Evolutionary conservation across 2,888 invertebrate genomes (phyloP).

Genomic region (Temnothorax ravouxi): DNA sequence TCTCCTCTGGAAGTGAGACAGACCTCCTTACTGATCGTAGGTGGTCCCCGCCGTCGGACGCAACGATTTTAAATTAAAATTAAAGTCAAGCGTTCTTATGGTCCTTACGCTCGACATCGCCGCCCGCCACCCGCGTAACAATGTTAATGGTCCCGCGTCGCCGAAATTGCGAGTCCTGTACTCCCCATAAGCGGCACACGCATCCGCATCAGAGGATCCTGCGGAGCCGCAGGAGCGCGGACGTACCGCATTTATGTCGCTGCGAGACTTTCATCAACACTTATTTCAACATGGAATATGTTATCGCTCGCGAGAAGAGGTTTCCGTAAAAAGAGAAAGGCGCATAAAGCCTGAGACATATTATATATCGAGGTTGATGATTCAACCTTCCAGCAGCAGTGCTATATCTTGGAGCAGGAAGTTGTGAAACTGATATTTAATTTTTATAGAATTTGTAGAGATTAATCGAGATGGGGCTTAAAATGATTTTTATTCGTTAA

Average conservation of each 20-base stretch:
- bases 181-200: slow-evolving; percentile 48
- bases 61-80: slow-evolving; percentile 86
- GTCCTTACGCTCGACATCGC: slow-evolving; percentile 79
- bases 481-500: neutral
- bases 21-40: slow-evolving; percentile 81
- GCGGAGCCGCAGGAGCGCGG: slow-evolving; percentile 27
- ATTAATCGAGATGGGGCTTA: neutral
- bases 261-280: slow-evolving; percentile 45
- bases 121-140: slow-evolving; percentile 82
- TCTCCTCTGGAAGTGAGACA: slow-evolving; percentile 72
- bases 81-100: slow-evolving; percentile 84
- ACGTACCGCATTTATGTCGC: slow-evolving; percentile 34
- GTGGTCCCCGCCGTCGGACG: slow-evolving; percentile 83
- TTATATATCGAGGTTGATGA: slow-evolving; percentile 11
- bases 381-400: neutral
- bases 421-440: neutral
- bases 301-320: neutral
- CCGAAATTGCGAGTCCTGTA: slow-evolving; percentile 79
- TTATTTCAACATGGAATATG: slow-evolving; percentile 37
- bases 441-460: slow-evolving; percentile 3
- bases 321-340: slow-evolving; percentile 5
- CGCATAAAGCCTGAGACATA: neutral
- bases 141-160: slow-evolving; percentile 81
- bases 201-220: slow-evolving; percentile 5
- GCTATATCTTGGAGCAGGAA: neutral